phyloP scores from a whole-genome alignment of 2,797 vertebrate species.

The Sphenopsis melanotis region DNA sequence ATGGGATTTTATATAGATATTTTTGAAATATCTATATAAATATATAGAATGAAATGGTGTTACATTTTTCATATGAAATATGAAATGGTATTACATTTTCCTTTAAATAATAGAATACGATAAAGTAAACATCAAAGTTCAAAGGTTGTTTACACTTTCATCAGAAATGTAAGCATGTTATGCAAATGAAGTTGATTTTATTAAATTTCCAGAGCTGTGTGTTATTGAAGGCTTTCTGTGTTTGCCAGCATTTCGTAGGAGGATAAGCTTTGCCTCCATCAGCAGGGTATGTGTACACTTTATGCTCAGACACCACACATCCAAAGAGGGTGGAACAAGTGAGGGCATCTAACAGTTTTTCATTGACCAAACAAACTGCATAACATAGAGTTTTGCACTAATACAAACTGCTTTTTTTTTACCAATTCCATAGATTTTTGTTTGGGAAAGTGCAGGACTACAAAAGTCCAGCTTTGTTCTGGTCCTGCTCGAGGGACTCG shows the following conservation, averaged over 20 bases:
- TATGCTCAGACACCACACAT: neutral
- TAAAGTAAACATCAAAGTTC: neutral
- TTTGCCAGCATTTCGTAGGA: neutral
- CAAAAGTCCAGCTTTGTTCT: neutral
- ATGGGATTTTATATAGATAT: neutral
- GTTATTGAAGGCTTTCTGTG: neutral
- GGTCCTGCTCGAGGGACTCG: accelerated
- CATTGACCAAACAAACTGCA: neutral
- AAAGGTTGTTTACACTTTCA: neutral
- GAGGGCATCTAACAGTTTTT: neutral
- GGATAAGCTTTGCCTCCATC: neutral
- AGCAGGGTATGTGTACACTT: neutral
- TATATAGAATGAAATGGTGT: neutral
- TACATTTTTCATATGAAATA: neutral
- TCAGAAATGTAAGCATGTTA: neutral
- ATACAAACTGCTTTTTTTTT: neutral
- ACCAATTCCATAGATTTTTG: neutral
- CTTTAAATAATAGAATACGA: neutral
- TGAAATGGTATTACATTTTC: neutral
- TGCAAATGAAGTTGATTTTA: neutral
- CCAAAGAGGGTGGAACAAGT: neutral
- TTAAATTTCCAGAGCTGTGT: neutral
- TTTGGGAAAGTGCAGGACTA: neutral
- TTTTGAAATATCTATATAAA: neutral
- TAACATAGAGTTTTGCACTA: neutral